Base-by-base conservation (phyloP, 2,113 vertebrate genomes). In the Bostrychus sinensis region DNA sequence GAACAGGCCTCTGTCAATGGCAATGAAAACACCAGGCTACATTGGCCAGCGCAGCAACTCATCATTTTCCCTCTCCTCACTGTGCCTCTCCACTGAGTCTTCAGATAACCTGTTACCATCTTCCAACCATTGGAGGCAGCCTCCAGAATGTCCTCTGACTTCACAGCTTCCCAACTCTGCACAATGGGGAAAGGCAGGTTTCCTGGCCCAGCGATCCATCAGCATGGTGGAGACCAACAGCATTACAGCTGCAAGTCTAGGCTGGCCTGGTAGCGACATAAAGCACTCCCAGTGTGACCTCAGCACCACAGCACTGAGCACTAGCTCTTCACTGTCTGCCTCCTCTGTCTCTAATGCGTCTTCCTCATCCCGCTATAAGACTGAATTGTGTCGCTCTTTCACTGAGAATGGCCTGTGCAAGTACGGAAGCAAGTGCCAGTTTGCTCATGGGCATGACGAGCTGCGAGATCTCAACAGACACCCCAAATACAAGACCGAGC, bases 401-500 rank as follows among this genome's bases (percentile, higher is more conserved):
- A 88, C 88, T 0, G 92, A 93, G 69, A 91, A 82, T 1, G 91
- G 92, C 16, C 11, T 85, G 62, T 93, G 92, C 83, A 93, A 93
- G 70, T 93, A 93, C 1, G 92, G 92, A 0, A 80, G 85, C 13
- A 93, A 94, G 34, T 95, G 94, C 65, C 93, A 95, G 73, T 96
- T 95, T 66, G 95, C 95, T 26, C 95, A 96, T 0, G 95, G 95
- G 3, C 6, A 41, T 0, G 82, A 89, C 0, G 95, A 96, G 81
- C 85, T 95, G 63, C 94, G 95, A 2, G 91, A 93, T 16, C 89
- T 94, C 8, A 95, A 70, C 80, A 88, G 95, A 14, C 95, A 96
- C 62, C 95, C 95, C 1, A 96, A 96, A 43, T 96, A 96, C 86
- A 96, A 96, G 82, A 96, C 95, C 0, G 95, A 95, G 81, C 91